Percentiles rank a stretch among this genome's conserved stretches.
phyloP scores from a whole-genome alignment of 1,140 invertebrate genomes.

The Apis dorsata region DNA sequence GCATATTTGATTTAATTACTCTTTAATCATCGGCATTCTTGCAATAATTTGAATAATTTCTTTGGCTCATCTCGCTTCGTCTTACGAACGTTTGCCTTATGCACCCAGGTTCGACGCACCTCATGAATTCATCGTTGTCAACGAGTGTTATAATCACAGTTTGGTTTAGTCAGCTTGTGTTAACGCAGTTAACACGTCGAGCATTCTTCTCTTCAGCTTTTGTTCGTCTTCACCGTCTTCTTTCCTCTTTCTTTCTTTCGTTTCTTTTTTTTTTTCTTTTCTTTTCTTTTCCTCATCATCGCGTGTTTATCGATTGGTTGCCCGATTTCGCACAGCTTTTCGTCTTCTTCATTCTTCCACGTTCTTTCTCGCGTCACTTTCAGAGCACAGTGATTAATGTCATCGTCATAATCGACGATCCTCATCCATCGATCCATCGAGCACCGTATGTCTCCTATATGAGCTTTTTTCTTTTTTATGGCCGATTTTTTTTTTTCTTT shows the following conservation, averaged over 20 bases:
- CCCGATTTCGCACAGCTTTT: slow-evolving; percentile 1
- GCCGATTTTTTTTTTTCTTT: slow-evolving; percentile 14
- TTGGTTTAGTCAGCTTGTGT: slow-evolving; percentile 1
- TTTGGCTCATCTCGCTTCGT: background rate
- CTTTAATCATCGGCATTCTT: background rate
- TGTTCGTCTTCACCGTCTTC: background rate
- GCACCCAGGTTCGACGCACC: background rate
- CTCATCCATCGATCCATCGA: background rate
- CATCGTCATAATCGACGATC: background rate
- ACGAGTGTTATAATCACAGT: background rate
- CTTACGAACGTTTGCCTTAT: background rate
- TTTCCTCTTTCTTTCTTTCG: background rate
- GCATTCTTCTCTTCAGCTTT: background rate
- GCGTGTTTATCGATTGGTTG: slow-evolving; percentile 10
- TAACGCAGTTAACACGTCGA: background rate
- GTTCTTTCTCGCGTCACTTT: background rate
- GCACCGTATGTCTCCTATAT: background rate
- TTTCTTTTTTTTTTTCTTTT: background rate
- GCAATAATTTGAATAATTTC: background rate
- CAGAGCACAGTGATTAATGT: background rate
- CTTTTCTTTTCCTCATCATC: background rate
- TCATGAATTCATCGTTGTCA: too few relatives aligned
- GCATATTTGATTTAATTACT: slow-evolving; percentile 4
- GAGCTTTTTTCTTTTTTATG: slow-evolving; percentile 32
- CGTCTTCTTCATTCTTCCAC: background rate